These are phyloP conservation scores for Podotricha telesiphe DNA, from an alignment of 2,888 invertebrate species.

Conservation along the genomic window DNA sequence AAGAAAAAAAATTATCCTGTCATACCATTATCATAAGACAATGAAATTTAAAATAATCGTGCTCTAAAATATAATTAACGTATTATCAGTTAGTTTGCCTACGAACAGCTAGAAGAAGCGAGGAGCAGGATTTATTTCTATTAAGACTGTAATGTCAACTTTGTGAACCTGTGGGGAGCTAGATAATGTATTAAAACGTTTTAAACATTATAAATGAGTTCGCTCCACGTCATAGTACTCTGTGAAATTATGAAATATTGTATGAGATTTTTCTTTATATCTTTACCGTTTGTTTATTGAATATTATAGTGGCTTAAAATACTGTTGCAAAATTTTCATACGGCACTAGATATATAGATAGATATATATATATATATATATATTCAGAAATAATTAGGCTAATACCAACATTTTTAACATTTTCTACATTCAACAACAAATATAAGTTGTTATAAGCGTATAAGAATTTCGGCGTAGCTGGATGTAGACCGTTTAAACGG, in stretches of 20 bases:
- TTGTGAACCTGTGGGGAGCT: slow-evolving; percentile 15
- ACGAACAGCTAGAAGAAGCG: background rate
- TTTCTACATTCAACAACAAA: no score
- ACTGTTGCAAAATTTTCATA: no score
- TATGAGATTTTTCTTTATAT: background rate
- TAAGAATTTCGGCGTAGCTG: no score
- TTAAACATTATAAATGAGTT: slow-evolving; percentile 23
- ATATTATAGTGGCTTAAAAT: no score
- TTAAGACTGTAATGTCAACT: slow-evolving; percentile 25
- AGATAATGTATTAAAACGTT: slow-evolving; percentile 27
- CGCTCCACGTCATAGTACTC: background rate
- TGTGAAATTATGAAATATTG: slow-evolving; percentile 6
- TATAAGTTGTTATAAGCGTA: no score
- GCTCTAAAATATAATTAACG: background rate
- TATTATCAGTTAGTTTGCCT: background rate
- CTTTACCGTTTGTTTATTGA: background rate
- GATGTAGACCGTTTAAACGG: no score
- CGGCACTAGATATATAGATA: no score
- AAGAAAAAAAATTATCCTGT: no score
- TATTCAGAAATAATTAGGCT: no score
- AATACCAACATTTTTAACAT: no score
- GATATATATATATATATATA: no score
- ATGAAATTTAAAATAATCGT: background rate
- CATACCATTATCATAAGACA: background rate
- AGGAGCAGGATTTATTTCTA: slow-evolving; percentile 22